Percentiles rank a stretch among this genome's conserved stretches.
Evolutionary conservation across 2,888 invertebrate genomes (phyloP).

Genomic region (Hydropsyche betteni): DNA sequence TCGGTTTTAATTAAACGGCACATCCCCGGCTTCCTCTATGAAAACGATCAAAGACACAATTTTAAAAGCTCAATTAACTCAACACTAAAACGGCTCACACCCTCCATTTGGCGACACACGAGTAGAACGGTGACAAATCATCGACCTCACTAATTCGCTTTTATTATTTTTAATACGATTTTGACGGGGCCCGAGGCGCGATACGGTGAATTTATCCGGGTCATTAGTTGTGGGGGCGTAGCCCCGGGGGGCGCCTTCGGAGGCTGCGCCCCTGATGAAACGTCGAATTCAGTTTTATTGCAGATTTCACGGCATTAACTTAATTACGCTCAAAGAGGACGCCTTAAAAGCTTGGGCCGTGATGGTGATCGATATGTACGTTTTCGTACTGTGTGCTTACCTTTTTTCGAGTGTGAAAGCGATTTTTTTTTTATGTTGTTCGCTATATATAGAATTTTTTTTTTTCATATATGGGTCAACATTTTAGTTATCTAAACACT

Average conservation of each 20-base stretch:
- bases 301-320: slow-evolving; percentile 31
- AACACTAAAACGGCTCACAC: no score
- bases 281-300: slow-evolving; percentile 34
- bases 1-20: no score
- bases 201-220: slow-evolving; percentile 2
- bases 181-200: background rate
- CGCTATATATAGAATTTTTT: no score
- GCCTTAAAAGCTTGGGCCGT: slow-evolving; percentile 23
- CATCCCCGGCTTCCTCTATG: no score
- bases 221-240: background rate
- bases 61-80: no score
- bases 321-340: slow-evolving; percentile 27
- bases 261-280: background rate
- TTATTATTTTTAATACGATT: slow-evolving; percentile 8
- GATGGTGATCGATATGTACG: background rate
- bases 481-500: no score
- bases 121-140: background rate
- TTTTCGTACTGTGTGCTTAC: no score
- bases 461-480: no score
- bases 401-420: no score
- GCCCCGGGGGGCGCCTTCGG: background rate
- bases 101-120: no score
- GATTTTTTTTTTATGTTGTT: no score
- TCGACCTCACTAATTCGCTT: slow-evolving; percentile 1
- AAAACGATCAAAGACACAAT: no score